These are phyloP conservation scores for Lordiphosa clarofinis DNA, from an alignment of 1,140 invertebrate genomes.

Conservation along the genomic window DNA sequence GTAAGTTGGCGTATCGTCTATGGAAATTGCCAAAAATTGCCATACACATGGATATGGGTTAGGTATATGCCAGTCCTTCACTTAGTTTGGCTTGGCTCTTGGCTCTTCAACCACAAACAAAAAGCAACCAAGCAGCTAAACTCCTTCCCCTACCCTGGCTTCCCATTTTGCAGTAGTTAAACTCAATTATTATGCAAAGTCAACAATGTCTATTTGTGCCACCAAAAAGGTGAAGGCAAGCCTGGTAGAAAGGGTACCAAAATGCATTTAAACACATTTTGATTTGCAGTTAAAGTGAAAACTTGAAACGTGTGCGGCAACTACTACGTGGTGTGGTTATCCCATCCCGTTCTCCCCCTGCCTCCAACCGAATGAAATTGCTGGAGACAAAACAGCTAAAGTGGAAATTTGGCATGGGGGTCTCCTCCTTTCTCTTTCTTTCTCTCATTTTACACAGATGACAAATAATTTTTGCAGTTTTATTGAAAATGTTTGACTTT, in stretches of 20 bases:
- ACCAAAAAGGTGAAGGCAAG: constrained; percentile 54
- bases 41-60: constrained; percentile 26
- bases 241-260: constrained; percentile 11
- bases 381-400: constrained; percentile 8
- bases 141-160: constrained; percentile 21
- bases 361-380: not conserved
- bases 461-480: constrained; percentile 76
- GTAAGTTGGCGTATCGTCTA: constrained; percentile 21
- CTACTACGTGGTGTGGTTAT: constrained; percentile 50
- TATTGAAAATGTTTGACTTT: constrained; percentile 77
- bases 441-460: constrained; percentile 30
- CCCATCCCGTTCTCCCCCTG: constrained; percentile 4
- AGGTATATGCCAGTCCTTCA: constrained; percentile 37
- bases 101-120: constrained; percentile 60
- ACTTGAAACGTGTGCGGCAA: constrained; percentile 50
- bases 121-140: constrained; percentile 70
- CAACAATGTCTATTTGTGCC: constrained; percentile 73
- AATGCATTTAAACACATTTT: constrained; percentile 77
- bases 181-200: constrained; percentile 77
- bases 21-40: constrained; percentile 66
- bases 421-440: not conserved
- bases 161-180: constrained; percentile 64
- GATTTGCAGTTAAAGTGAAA: constrained; percentile 71
- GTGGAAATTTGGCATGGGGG: not conserved
- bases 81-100: constrained; percentile 49